Evolutionary conservation across 1,140 invertebrate genomes (phyloP).

Genomic region (Monomorium pharaonis): DNA sequence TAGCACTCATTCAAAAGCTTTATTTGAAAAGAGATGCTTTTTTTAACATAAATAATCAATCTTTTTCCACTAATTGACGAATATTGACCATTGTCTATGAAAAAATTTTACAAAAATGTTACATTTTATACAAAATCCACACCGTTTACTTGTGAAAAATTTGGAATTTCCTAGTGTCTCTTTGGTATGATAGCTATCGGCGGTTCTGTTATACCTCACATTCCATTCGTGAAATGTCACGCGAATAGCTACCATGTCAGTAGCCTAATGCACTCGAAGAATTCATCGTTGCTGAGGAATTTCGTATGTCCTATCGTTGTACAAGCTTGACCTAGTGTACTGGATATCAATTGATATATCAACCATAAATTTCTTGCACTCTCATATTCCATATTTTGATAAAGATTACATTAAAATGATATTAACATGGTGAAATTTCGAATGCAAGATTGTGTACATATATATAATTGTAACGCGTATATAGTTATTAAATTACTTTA

Average conservation of each 20-base stretch:
- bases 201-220: constrained; percentile 10
- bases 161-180: constrained; percentile 3
- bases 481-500: background rate
- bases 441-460: too few species aligned
- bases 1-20: background rate
- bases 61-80: background rate
- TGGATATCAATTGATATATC: constrained; percentile 72
- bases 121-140: background rate
- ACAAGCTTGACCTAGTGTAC: constrained; percentile 71
- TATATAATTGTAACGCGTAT: background rate
- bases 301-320: constrained; percentile 69
- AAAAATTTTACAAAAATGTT: background rate
- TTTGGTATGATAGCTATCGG: constrained; percentile 31
- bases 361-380: constrained; percentile 40
- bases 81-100: background rate
- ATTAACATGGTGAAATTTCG: background rate
- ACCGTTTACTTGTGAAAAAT: background rate
- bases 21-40: too few species aligned
- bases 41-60: background rate
- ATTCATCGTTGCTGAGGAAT: constrained; percentile 69
- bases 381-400: constrained; percentile 59
- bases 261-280: constrained; percentile 72
- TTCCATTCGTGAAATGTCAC: constrained; percentile 20
- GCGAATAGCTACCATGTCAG: constrained; percentile 40
- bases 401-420: constrained; percentile 48